phyloP scores from a whole-genome alignment of 2,888 invertebrate species.

The Diarsia rubi region DNA sequence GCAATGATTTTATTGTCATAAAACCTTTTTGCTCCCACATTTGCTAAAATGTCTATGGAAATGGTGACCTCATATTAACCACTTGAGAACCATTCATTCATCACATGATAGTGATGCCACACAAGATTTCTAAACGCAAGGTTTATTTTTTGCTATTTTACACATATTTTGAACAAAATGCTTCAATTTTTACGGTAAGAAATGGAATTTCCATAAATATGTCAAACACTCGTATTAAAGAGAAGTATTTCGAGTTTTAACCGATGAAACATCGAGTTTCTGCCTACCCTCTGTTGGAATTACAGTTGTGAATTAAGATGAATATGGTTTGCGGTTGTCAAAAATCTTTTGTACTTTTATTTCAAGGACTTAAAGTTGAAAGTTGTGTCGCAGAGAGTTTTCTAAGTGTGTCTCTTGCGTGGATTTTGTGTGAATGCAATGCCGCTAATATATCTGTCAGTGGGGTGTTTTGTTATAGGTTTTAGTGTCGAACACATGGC shows the following conservation, averaged over 20 bases:
- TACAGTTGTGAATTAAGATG: conserved; percentile 66
- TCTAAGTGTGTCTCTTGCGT: conserved; percentile 58
- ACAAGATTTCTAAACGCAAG: conserved; percentile 29
- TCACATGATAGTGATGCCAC: conserved; percentile 31
- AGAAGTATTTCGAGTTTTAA: conserved; percentile 65
- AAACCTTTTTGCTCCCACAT: conserved; percentile 19
- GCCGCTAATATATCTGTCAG: conserved; percentile 88
- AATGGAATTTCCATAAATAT: conserved; percentile 68
- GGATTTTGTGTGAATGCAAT: conserved; percentile 79
- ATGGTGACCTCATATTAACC: conserved; percentile 10
- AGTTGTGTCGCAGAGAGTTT: conserved; percentile 57
- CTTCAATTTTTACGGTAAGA: conserved; percentile 41
- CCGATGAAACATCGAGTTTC: conserved; percentile 64
- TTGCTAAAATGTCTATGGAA: conserved; percentile 39
- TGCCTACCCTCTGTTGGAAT: conserved; percentile 63
- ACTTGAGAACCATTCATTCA: conserved; percentile 50
- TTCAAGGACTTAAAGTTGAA: conserved; percentile 63
- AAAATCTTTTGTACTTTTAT: conserved; percentile 47
- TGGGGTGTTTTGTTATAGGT: conserved; percentile 85
- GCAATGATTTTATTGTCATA: background rate
- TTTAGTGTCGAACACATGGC: conserved; percentile 83
- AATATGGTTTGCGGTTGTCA: conserved; percentile 37
- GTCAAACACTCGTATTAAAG: conserved; percentile 66
- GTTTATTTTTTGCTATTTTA: conserved; percentile 36
- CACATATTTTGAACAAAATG: conserved; percentile 30